Evolutionary conservation across 1,140 invertebrate genomes (phyloP).

Genomic region (Ctenoplectra terminalis): DNA sequence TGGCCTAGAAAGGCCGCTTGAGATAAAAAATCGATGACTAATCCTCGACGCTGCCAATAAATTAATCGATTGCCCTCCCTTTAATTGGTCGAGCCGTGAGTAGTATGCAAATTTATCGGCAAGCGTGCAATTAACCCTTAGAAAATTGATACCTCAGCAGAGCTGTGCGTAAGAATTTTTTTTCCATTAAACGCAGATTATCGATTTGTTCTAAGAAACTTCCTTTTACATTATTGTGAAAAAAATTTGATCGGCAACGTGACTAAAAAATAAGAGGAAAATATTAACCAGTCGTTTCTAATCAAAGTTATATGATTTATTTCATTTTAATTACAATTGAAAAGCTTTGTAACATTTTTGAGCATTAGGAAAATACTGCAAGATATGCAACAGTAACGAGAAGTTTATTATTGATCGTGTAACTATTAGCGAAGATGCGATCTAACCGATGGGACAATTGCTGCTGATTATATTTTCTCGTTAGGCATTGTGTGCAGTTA

Average conservation of each 20-base stretch:
- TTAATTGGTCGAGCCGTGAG: neutral
- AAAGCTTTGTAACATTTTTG: neutral
- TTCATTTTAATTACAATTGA: neutral
- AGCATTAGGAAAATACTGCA: neutral
- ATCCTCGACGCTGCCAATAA: neutral
- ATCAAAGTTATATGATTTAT: too few species aligned
- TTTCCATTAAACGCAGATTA: neutral
- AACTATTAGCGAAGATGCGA: slow-evolving; percentile 1
- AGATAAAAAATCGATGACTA: slow-evolving; percentile 16
- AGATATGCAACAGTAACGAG: neutral
- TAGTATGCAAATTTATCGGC: neutral
- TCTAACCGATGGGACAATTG: slow-evolving; percentile 3
- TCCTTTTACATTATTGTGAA: too few species aligned
- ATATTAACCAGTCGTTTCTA: too few species aligned
- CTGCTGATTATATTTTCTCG: slow-evolving; percentile 23
- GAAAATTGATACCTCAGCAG: neutral
- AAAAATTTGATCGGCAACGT: too few species aligned
- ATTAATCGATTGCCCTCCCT: neutral
- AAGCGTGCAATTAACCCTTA: neutral
- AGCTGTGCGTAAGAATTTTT: too few species aligned
- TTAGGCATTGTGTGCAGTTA: neutral
- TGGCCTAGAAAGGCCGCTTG: slow-evolving; percentile 24
- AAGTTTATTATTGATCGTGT: neutral
- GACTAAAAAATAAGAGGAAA: too few species aligned
- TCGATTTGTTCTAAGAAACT: too few species aligned